A percentile compares a stretch with the other conserved stretches of the same genome.
phyloP scores from a whole-genome alignment of 2,797 vertebrate species.

The Gobionotothen gibberifrons region DNA sequence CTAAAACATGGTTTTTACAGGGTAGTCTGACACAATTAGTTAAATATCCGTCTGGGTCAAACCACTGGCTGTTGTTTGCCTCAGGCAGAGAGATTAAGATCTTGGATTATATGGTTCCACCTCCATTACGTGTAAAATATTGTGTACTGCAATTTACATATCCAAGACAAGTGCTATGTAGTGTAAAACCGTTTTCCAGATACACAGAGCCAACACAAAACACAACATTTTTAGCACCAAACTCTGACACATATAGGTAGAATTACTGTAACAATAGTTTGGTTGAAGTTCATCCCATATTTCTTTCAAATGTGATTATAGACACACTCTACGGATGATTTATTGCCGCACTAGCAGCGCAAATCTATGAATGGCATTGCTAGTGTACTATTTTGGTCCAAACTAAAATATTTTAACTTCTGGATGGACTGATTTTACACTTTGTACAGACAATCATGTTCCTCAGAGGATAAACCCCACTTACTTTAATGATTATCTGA shows the following conservation, averaged over 20 bases:
- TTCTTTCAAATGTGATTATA: background rate
- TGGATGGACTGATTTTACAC: too few species aligned
- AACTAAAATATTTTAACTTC: background rate
- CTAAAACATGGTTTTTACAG: slow-evolving; percentile 53
- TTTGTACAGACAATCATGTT: background rate
- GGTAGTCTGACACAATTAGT: slow-evolving; percentile 49
- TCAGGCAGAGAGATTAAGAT: slow-evolving; percentile 41
- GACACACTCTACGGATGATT: slow-evolving; percentile 4
- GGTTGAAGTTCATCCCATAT: slow-evolving; percentile 6
- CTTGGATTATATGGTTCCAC: slow-evolving; percentile 42
- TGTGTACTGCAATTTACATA: slow-evolving; percentile 23
- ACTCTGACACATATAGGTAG: slow-evolving; percentile 25
- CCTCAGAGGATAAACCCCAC: background rate
- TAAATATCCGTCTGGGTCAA: slow-evolving; percentile 53
- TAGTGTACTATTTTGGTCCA: background rate
- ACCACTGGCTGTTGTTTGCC: slow-evolving; percentile 68
- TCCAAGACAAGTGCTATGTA: slow-evolving; percentile 25
- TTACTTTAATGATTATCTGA: background rate
- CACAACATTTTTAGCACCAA: slow-evolving; percentile 13
- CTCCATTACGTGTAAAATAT: slow-evolving; percentile 43
- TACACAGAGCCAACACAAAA: background rate
- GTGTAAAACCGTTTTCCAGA: slow-evolving; percentile 21
- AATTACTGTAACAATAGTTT: slow-evolving; percentile 12
- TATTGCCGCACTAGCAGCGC: background rate
- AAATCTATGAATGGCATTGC: background rate